Evolutionary conservation across 2,888 invertebrate genomes (phyloP), one percentile per base, ranked within the genome.

Genomic region (Agriopis marginaria): DNA sequence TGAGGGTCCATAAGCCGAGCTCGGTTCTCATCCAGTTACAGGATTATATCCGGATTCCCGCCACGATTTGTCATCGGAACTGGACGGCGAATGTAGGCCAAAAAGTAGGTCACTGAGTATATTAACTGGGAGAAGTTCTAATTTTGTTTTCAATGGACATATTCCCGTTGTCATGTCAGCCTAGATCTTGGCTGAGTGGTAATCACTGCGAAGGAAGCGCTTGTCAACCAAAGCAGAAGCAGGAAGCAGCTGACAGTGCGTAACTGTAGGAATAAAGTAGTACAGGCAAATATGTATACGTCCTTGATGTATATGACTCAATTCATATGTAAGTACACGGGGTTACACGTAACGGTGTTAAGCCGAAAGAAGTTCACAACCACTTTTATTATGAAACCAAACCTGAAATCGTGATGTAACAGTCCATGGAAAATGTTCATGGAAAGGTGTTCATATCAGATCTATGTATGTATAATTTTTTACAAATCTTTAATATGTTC

Each of bases 21-120:
- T 42, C 50, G 62, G 39, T 42, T 42, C 49, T 61, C 54, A 61
- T 64, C 61, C 56, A 23, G 56, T 58, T 62, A 65, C 62, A 32
- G 70, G 70, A 70, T 66, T 66, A 69, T 56, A 64, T 42, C 40
- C 50, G 61, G 40, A 61, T 23, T 62, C 53, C 49, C 10, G 17
- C 70, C 51, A 39, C 63, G 17, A 59, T 70, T 70, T 66, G 66
- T 70, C 70, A 70, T 66, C 59, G 32, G 32, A 64, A 51, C 65
- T 56, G 69, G 64, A 67, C 68, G 40, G 3, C 32, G 59, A 49
- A 70, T 54, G 42, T 66, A 50, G 66, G 66, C 44, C 63, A 60
- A 49, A 53, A 66, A 70, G 40, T 66, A 56, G 69, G 65, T 14
- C 70, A 45, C 45, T n/a, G 4, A n/a, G 40, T 40, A 65, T 69